Conservation (phyloP, 2,797 vertebrate species). For the Babyrousa celebensis region DNA sequence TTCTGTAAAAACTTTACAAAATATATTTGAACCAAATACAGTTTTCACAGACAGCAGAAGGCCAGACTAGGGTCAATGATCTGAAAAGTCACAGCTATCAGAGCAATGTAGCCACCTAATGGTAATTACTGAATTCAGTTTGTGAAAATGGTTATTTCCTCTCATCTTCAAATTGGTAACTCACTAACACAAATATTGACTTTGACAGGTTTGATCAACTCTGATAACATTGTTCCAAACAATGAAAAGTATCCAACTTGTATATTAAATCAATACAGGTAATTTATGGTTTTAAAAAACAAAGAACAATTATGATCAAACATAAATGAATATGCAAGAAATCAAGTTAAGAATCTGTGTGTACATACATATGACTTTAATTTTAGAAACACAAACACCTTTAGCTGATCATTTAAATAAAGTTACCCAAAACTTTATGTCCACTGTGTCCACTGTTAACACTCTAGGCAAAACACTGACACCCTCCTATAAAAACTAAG, state of each 20-base stretch:
- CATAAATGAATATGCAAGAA: conserved; percentile 42
- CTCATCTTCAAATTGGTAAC: not conserved
- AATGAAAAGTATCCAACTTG: not conserved
- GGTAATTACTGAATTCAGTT: not conserved
- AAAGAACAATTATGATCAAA: conserved; percentile 37
- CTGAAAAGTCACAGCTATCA: not conserved
- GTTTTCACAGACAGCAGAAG: conserved; percentile 9
- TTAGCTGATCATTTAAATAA: conserved; percentile 40
- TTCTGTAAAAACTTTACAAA: conserved; percentile 40
- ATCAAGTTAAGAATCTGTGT: not conserved
- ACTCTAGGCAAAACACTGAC: not conserved
- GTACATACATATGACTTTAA: conserved; percentile 44
- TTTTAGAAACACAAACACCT: conserved; percentile 35
- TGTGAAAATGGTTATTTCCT: not conserved
- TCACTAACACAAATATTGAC: not conserved
- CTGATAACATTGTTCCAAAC: conserved; percentile 17
- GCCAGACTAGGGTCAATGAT: not conserved
- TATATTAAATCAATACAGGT: conserved; percentile 4
- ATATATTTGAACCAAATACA: not conserved
- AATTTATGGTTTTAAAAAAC: conserved; percentile 23
- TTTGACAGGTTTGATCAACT: not conserved
- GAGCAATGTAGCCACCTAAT: conserved; percentile 23
- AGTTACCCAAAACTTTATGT: not conserved
- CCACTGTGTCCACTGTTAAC: not conserved
- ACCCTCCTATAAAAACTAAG: not conserved